Base-by-base conservation (phyloP, 1,140 invertebrate genomes). In the Lysiphlebus fabarum region DNA sequence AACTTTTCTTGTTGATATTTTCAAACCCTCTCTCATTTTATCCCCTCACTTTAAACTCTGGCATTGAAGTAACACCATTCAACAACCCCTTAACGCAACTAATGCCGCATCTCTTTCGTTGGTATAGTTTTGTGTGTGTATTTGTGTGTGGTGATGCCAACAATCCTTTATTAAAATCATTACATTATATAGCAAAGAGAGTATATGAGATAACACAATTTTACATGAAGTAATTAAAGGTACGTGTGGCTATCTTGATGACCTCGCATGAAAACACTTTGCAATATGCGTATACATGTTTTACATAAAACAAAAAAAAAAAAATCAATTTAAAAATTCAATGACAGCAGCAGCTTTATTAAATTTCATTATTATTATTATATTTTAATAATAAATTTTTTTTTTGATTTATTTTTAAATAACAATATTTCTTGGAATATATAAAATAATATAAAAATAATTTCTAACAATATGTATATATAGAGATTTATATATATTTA, bases 151-250 rank as follows among this genome's bases (percentile, higher is more conserved):
- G 55, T 64, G 61, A 54, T 67, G 64, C 67, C 55, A 66, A 69
- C 68, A 72, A 70, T 68, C 70, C 70, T 71, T 71, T 69, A 73
- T 73, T 71, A 64, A 66, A 68, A 62, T 69, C 65, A 67, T 71
- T 70, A 68, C 64, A 65, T 68, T 64, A 65, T 64, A 65, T 53
- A 26, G 17, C 17, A 26, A 26, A 26, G 17, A 26, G 17, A n/a
- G n/a, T n/a, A n/a, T 26, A 26, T 26, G 17, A 26, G 17, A 4
- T 26, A 26, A 26, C 17, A 26, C 17, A 4, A 26, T 26, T 26
- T 1, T 4, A 0, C 17, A 26, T 26, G 17, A 1, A 26, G 17
- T 26, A 26, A 26, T 26, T 26, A 26, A 26, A 26, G 17, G 17
- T 26, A n/a, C n/a, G n/a, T n/a, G n/a, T n/a, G n/a, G n/a, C 17